Base-by-base conservation (phyloP, 2,888 invertebrate genomes). In the Antitype chi region DNA sequence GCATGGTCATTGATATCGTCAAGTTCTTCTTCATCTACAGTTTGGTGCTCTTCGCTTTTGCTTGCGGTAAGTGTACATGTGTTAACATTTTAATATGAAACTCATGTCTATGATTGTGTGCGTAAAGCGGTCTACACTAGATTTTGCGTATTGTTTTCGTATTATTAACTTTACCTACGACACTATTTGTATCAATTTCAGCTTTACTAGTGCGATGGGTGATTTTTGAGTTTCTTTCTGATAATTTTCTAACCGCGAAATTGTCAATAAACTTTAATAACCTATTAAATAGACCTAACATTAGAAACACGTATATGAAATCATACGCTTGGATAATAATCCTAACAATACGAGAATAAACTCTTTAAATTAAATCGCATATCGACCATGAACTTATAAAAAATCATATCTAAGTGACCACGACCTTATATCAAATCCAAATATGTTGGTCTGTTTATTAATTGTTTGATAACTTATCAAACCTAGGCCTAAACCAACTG, bases 11-110 rank as follows among this genome's bases (percentile, higher is more conserved):
- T 85, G 99, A 99, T 91, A 99, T 99, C 88, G 98, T 99, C 82
- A 99, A 99, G 94, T 99, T 99, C 96, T 98, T 99, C 96, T 98
- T 98, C 93, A 98, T 99, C 92, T 99, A 99, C 94, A 97, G 98
- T 20, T 96, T 99, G 89, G 98, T 99, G 20, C 97, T 99, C 43
- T 99, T 99, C 94, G 98, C 99, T 9, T 99, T 99, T 91, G 99
- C 99, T 76, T 99, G 99, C 91, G 99, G 99, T 97, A 94, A 97
- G 97, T 78, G 70, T 72, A 57, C 7, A 4, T n/a, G 11, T n/a
- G 2, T 28, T 17, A 23, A 7, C 20, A 66, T 64, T 25, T 66
- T 28, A 25, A 47, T 49, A 28, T 20, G 1, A 28, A 66, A 17
- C 1, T 59, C 9, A 9, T 20, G 20, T 17, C 17, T 28, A 13